Evolutionary conservation across 37 sponge, comb jelly and placozoan species (phyloP), one percentile per base, ranked within the genome.

Genomic region (Hexactinellida sp.): DNA sequence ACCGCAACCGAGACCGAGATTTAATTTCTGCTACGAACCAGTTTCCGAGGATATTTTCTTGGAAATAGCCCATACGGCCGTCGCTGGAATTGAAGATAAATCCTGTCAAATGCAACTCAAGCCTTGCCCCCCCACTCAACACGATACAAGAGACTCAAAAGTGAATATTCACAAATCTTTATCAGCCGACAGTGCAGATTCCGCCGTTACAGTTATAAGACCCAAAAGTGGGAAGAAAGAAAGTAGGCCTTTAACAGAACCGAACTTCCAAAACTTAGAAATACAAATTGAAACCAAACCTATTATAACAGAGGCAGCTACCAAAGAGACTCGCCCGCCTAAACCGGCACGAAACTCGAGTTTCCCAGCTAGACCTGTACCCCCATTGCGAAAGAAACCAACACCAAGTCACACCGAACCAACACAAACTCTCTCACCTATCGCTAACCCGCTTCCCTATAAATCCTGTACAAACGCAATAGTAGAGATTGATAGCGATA

Each of bases 81-180:
- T 63, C 28, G 76, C 76, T 21, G 76, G 76, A 23, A 32, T 63
- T 23, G 76, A 63, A 63, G 76, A 63, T 23, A 63, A 63, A 63
- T 63, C 76, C 34, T 63, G 76, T n/a, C 76, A 63, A 63, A 63
- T 63, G 28, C 76, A 63, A 63, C 25, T 63, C 25, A 63, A 63
- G 13, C 76, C 21, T 21, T 63, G 3, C 21, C 76, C 76, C 13
- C 76, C 76, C 21, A 32, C 76, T 21, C 5, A 10, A 10, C 3
- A 63, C 13, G 30, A 63, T n/a, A 28, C 3, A 1, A 63, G 13
- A 10, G 13, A 32, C 34, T 7, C 21, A 10, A 63, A 63, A 63
- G 5, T n/a, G 13, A 63, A 63, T n/a, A 21, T 63, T 28, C 3
- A 28, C 1, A 63, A 63, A 63, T 63, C 76, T n/a, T 3, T 63